phyloP scores from a whole-genome alignment of 2,113 vertebrate genomes.

The Ellobius talpinus region DNA sequence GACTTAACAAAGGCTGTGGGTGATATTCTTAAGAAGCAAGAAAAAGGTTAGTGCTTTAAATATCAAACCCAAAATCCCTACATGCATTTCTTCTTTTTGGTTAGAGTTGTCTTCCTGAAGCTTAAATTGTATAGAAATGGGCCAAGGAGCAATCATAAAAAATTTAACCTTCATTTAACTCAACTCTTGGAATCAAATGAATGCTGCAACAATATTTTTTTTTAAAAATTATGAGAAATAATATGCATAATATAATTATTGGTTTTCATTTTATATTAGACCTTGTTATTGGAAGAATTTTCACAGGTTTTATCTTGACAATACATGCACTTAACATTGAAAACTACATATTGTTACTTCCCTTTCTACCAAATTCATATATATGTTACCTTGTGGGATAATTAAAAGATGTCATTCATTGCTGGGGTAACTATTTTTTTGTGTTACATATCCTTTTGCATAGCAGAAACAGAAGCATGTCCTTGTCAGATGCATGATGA shows the following conservation, averaged over 20 bases:
- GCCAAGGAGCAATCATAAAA: not conserved
- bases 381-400: not conserved
- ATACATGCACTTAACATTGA: not conserved
- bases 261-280: constrained; percentile 30
- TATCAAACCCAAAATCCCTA: not conserved
- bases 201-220: not conserved
- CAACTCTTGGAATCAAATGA: not conserved
- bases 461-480: constrained; percentile 64
- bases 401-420: not conserved
- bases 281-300: not conserved
- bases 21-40: not conserved
- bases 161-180: constrained; percentile 27
- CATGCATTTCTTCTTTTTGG: not conserved
- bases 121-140: not conserved
- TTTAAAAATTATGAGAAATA: not conserved
- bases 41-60: not conserved
- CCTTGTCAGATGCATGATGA: constrained; percentile 58
- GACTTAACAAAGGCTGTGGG: not conserved
- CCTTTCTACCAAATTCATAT: constrained; percentile 21
- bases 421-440: not conserved
- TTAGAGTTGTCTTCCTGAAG: not conserved
- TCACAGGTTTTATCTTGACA: not conserved
- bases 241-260: not conserved
- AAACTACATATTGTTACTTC: not conserved
- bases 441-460: constrained; percentile 68